Evolutionary conservation across 2,113 vertebrate species (phyloP), one percentile per base, ranked within the genome.

Genomic region (Erythrolamprus reginae): DNA sequence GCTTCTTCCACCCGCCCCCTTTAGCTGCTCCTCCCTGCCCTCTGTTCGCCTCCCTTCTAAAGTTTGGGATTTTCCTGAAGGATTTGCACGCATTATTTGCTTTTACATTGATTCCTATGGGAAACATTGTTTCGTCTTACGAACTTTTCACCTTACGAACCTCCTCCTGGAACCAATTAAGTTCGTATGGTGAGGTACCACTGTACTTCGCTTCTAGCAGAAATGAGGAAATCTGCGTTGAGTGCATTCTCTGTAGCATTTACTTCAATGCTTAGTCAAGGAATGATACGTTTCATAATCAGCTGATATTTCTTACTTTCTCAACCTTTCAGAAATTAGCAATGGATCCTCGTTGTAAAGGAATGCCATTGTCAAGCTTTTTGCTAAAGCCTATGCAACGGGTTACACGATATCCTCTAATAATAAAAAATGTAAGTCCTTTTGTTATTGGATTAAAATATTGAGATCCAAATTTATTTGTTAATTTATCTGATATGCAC

Each of bases 381-480:
- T 98, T 99, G 84, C 98, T 99, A 93, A 99, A 99, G 94, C 99
- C 99, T 65, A 99, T 99, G 99, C 99, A 99, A 95, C 98, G 99
- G 92, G 99, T 99, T 95, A 99, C 99, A 0, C 98, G 99, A 95
- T 99, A 99, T 95, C 99, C 99, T 1, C 98, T 99, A 93, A 99
- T 99, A 92, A 99, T 99, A 96, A 99, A 99, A 97, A 99, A 99
- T 19, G 99, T 99, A 97, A 24, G 98, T 97, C 65, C 38, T 93
- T 15, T 93, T 50, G 89, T 89, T 87, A 93, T 45, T 1, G 0
- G 19, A 33, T 0, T 77, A 77, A 77, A 77, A 77, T 77, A 38
- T 38, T 38, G 65, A 77, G 50, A 82, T 86, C 82, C 48, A 65
- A 47, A 28, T 24, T 84, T 58, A 17, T 23, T 47, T 33, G 15